phyloP scores from a whole-genome alignment of 2,113 vertebrate species.

The Mesoclemmys tuberculata region DNA sequence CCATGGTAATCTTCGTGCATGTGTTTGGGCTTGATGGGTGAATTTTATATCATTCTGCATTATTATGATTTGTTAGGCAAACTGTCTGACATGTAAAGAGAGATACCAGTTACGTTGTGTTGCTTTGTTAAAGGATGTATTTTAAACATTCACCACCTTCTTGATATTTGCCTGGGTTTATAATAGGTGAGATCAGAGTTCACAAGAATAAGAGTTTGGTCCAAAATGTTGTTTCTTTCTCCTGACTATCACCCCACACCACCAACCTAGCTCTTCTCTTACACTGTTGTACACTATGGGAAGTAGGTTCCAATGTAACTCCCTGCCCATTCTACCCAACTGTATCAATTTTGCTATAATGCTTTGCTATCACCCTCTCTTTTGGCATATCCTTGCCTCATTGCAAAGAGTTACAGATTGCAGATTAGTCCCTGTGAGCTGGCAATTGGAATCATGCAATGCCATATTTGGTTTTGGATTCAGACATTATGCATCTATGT shows the following conservation, averaged over 20 bases:
- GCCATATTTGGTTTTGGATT: background rate
- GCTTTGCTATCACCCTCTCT: background rate
- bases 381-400: background rate
- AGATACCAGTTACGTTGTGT: slow-evolving; percentile 64
- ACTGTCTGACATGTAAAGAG: slow-evolving; percentile 52
- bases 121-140: slow-evolving; percentile 59
- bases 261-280: background rate
- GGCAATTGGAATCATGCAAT: background rate
- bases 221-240: slow-evolving; percentile 11
- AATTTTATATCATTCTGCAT: slow-evolving; percentile 67
- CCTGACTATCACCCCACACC: background rate
- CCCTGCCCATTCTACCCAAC: background rate
- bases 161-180: slow-evolving; percentile 42
- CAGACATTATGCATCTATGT: background rate
- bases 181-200: background rate
- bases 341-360: background rate
- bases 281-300: background rate
- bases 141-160: slow-evolving; percentile 42
- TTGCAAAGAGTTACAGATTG: background rate
- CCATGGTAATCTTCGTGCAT: slow-evolving; percentile 71
- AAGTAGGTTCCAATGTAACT: background rate
- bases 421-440: slow-evolving; percentile 5
- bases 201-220: slow-evolving; percentile 34
- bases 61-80: slow-evolving; percentile 73
- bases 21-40: slow-evolving; percentile 70